These are phyloP conservation scores for Calycopis cecrops DNA, from an alignment of 1,140 invertebrate genomes.

Conservation along the genomic window DNA sequence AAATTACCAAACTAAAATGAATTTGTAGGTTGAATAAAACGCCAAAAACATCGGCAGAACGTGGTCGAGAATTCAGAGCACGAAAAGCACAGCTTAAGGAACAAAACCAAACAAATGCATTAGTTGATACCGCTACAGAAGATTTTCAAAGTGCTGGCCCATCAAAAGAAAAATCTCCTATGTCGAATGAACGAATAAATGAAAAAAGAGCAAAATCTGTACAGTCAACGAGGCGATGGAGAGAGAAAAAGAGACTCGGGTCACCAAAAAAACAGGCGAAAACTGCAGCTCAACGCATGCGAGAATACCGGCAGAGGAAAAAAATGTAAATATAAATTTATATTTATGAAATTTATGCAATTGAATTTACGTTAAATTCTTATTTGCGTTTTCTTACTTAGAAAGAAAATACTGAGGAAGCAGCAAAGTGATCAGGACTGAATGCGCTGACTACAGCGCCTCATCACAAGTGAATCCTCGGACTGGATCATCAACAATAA, in stretches of 20 bases:
- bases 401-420: not conserved
- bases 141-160: slow-evolving; percentile 14
- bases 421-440: slow-evolving; percentile 12
- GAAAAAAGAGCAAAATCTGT: slow-evolving; percentile 22
- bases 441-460: slow-evolving; percentile 5
- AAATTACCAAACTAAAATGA: slow-evolving; percentile 13
- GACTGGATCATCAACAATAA: not conserved
- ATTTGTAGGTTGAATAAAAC: slow-evolving; percentile 27
- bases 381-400: slow-evolving; percentile 16
- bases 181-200: slow-evolving; percentile 8
- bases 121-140: slow-evolving; percentile 4
- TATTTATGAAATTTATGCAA: slow-evolving; percentile 8
- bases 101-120: slow-evolving; percentile 12
- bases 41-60: slow-evolving; percentile 31
- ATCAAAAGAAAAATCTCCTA: slow-evolving; percentile 10
- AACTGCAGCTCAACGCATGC: slow-evolving; percentile 31
- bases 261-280: slow-evolving; percentile 26
- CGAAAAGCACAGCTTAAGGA: slow-evolving; percentile 29
- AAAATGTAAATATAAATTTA: slow-evolving; percentile 30
- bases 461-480: not conserved
- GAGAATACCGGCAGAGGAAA: slow-evolving; percentile 30
- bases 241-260: slow-evolving; percentile 22
- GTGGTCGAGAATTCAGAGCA: slow-evolving; percentile 30
- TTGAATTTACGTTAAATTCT: slow-evolving; percentile 7
- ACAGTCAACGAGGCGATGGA: slow-evolving; percentile 16